A percentile compares a stretch with the other conserved stretches of the same genome.
Evolutionary conservation across 2,888 invertebrate genomes (phyloP).

Genomic region (Drosophila fulvimacula): DNA sequence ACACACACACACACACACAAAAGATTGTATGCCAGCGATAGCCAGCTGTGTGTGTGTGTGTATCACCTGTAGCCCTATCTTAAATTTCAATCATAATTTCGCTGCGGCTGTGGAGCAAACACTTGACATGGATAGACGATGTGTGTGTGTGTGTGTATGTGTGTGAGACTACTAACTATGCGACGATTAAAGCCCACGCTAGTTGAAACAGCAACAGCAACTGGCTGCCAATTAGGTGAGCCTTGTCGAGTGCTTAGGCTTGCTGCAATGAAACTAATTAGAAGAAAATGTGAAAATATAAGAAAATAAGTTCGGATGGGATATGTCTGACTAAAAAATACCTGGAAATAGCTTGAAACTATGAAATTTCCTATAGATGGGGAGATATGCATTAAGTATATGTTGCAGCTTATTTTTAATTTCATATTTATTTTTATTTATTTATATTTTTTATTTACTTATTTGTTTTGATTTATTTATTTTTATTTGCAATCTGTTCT

Average conservation of each 20-base stretch:
- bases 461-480: too few relatives aligned
- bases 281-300: neutral
- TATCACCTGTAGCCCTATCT: slow-evolving; percentile 53
- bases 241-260: slow-evolving; percentile 1
- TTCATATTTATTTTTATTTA: too few relatives aligned
- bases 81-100: slow-evolving; percentile 78
- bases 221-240: slow-evolving; percentile 63
- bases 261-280: slow-evolving; percentile 1
- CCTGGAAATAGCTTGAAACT: too few relatives aligned
- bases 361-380: too few relatives aligned
- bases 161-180: slow-evolving; percentile 25
- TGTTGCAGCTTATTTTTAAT: too few relatives aligned
- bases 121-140: slow-evolving; percentile 62
- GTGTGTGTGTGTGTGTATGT: slow-evolving; percentile 10
- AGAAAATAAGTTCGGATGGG: neutral
- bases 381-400: too few relatives aligned
- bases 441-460: too few relatives aligned
- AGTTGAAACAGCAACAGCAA: slow-evolving; percentile 41
- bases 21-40: slow-evolving; percentile 57
- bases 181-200: slow-evolving; percentile 73
- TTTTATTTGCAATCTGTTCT: too few relatives aligned
- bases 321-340: neutral
- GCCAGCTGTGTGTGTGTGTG: neutral
- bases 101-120: slow-evolving; percentile 59
- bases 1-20: slow-evolving; percentile 15